Evolutionary conservation across 2,888 invertebrate genomes (phyloP), one percentile per base, ranked within the genome.

Genomic region (Apamea monoglypha): DNA sequence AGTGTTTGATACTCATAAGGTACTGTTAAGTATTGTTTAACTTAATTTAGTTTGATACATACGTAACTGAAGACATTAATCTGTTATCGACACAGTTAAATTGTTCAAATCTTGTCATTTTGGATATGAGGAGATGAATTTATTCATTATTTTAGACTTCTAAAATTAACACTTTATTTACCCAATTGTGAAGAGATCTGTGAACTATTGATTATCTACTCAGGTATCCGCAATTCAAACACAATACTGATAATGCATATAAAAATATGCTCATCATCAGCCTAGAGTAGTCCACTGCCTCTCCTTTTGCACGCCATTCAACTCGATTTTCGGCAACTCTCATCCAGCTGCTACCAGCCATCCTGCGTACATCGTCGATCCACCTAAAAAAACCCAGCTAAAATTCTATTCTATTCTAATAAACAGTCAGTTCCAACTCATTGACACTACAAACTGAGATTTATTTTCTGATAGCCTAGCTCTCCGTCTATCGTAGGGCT

Each of bases 401-500:
- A 50, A 53, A 21, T 21, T 53, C 40, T 40, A 50, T 50, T 50
- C 16, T 50, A 50, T 6, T 50, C 18, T 18, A 16, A 53, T 53
- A 2, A 25, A 56, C 25, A 25, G 25, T 25, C 56, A 56, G 25
- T 25, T 25, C 21, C 8, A 53, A 53, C 4, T 56, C 4, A 12
- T 56, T 63, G 53, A 74, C 59, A 76, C 14, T 74, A 72, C 63
- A 64, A 70, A 67, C 21, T 44, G 64, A 61, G 53, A 64, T 81
- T 67, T 71, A 67, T 80, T 76, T 77, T 76, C 29, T 25, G 67
- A 61, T 61, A 74, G 61, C 59, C 75, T 12, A 71, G 78, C 90
- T 90, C 91, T 74, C 78, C 74, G 83, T 63, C 83, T 82, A 83
- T 50, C 16, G 40, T 56, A 76, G 80, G 79, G 78, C 77, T 82